Percentiles rank a stretch among this genome's conserved stretches.
Conservation (phyloP, 64 coral and sea anemone species). For the Montipora foliosa region DNA sequence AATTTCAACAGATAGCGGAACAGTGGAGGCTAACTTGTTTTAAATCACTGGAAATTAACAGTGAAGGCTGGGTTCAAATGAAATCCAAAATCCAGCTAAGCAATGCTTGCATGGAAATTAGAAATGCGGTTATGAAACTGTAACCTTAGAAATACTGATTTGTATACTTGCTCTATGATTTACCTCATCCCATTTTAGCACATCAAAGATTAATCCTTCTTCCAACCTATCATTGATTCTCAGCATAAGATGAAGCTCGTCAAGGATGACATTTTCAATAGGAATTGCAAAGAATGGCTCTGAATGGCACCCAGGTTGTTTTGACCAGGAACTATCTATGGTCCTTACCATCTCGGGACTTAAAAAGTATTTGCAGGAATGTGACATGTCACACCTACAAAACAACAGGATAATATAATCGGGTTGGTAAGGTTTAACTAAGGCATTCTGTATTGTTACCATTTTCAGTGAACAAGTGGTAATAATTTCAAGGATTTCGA, state of each 20-base stretch:
- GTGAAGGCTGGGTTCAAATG: too few species aligned
- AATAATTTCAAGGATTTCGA: not conserved
- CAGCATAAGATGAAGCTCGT: conserved; percentile 6
- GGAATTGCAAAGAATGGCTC: conserved; percentile 1
- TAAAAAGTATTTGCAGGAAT: not conserved
- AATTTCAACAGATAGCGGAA: not conserved
- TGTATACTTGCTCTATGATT: not conserved
- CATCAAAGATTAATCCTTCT: not conserved
- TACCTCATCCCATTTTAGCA: not conserved
- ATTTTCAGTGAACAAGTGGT: not conserved
- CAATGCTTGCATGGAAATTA: not conserved
- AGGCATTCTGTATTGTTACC: too few species aligned
- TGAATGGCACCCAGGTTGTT: conserved; percentile 18
- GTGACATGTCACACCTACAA: too few species aligned
- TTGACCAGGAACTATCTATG: not conserved
- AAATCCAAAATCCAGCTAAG: too few species aligned
- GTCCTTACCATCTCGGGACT: not conserved
- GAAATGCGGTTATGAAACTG: not conserved
- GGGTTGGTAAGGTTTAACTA: too few species aligned
- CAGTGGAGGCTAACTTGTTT: not conserved
- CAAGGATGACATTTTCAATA: not conserved
- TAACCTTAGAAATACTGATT: not conserved
- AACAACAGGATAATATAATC: too few species aligned
- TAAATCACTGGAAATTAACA: too few species aligned
- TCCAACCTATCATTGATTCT: conserved; percentile 6